Conservation (phyloP, 2,113 vertebrate species). For the Melanerpes formicivorus region DNA sequence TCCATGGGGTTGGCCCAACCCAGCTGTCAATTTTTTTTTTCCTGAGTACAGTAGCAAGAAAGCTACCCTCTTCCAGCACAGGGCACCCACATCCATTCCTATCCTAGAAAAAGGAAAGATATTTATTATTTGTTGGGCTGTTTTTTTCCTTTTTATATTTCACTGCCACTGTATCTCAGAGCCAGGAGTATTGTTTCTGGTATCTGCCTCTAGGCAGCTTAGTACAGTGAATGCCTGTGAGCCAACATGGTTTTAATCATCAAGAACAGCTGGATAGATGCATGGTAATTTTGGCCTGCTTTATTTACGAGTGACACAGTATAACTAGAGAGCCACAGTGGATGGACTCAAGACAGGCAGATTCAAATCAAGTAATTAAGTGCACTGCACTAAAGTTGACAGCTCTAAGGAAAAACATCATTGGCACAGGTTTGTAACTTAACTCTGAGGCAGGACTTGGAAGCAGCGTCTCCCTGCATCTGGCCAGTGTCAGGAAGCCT, state of each 20-base stretch:
- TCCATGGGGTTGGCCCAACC: too few species aligned
- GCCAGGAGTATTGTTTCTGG: neutral
- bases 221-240: neutral
- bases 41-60: neutral
- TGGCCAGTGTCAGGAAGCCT: slow-evolving; percentile 21
- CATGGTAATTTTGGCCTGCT: neutral
- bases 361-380: neutral
- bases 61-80: neutral
- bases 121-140: neutral
- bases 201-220: neutral
- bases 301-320: neutral
- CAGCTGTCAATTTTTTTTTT: neutral
- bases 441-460: neutral
- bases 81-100: neutral
- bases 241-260: neutral
- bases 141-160: neutral
- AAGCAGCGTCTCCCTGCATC: neutral
- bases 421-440: neutral
- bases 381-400: neutral
- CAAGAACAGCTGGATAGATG: neutral
- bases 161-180: neutral
- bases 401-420: neutral
- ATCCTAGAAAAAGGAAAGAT: neutral
- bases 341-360: neutral
- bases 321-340: neutral